Conservation (phyloP, 1,140 invertebrate species). For the Bombus vancouverensis region DNA sequence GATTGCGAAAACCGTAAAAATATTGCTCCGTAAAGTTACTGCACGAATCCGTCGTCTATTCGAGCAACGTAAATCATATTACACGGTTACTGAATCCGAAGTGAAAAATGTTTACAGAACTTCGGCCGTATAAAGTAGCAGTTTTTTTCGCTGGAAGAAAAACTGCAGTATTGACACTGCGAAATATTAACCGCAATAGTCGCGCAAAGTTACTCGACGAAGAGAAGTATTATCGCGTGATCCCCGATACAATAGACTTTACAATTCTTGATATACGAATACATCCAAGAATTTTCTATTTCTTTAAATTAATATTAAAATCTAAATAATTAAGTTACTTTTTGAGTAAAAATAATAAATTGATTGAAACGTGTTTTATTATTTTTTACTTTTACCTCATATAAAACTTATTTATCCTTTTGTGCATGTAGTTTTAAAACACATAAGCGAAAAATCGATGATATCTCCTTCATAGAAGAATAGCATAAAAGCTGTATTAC, state of each 20-base stretch:
- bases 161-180: neutral
- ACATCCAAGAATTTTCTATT: neutral
- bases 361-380: neutral
- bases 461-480: neutral
- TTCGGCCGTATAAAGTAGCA: slow-evolving; percentile 22
- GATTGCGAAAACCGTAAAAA: neutral
- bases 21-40: neutral
- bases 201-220: neutral
- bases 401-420: neutral
- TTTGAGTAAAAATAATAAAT: neutral
- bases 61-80: slow-evolving; percentile 56
- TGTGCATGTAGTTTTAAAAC: too few relatives aligned
- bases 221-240: slow-evolving; percentile 16
- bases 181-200: slow-evolving; percentile 30
- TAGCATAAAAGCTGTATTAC: neutral
- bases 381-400: neutral
- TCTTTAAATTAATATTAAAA: neutral
- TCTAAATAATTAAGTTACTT: too few relatives aligned
- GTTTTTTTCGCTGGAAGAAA: neutral
- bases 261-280: slow-evolving; percentile 1
- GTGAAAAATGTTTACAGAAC: slow-evolving; percentile 49
- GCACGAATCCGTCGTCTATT: slow-evolving; percentile 9
- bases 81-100: slow-evolving; percentile 43
- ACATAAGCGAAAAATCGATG: too few relatives aligned
- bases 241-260: neutral